Percentiles rank a stretch among this genome's conserved stretches.
These are phyloP conservation scores for Cydia splendana DNA, from an alignment of 1,140 invertebrate species.

Conservation along the genomic window DNA sequence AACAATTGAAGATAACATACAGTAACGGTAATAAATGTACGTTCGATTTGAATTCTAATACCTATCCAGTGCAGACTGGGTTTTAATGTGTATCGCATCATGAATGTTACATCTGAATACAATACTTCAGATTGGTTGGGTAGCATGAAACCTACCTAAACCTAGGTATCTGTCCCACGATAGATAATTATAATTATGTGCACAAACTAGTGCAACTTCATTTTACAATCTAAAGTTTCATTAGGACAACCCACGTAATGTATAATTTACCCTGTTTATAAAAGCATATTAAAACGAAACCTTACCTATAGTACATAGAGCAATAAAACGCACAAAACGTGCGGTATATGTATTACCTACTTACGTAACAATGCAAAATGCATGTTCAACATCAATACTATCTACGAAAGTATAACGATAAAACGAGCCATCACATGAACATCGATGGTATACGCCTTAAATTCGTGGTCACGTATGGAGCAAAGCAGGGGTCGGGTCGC, in stretches of 20 bases:
- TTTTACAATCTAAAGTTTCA: slow-evolving; percentile 42
- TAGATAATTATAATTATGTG: background rate
- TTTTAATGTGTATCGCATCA: background rate
- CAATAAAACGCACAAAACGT: slow-evolving; percentile 71
- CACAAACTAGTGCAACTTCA: slow-evolving; percentile 28
- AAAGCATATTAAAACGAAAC: slow-evolving; percentile 57
- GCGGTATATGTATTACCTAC: slow-evolving; percentile 61
- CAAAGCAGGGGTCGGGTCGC: slow-evolving; percentile 52
- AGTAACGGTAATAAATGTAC: no score
- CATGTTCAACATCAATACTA: slow-evolving; percentile 47
- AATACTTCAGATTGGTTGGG: background rate
- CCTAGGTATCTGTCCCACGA: background rate
- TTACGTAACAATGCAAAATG: slow-evolving; percentile 60
- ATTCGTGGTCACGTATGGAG: slow-evolving; percentile 36
- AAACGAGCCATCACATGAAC: slow-evolving; percentile 35
- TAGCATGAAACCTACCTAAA: background rate
- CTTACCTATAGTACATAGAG: slow-evolving; percentile 59
- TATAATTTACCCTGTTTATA: slow-evolving; percentile 74
- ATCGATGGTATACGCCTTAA: slow-evolving; percentile 33
- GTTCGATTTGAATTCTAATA: no score
- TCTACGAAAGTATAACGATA: slow-evolving; percentile 41
- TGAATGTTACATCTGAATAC: background rate
- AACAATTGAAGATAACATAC: no score
- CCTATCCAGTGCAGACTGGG: no score
- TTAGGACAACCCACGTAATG: slow-evolving; percentile 42